phyloP scores from a whole-genome alignment of 1,140 invertebrate genomes.

The Dryas iulia region DNA sequence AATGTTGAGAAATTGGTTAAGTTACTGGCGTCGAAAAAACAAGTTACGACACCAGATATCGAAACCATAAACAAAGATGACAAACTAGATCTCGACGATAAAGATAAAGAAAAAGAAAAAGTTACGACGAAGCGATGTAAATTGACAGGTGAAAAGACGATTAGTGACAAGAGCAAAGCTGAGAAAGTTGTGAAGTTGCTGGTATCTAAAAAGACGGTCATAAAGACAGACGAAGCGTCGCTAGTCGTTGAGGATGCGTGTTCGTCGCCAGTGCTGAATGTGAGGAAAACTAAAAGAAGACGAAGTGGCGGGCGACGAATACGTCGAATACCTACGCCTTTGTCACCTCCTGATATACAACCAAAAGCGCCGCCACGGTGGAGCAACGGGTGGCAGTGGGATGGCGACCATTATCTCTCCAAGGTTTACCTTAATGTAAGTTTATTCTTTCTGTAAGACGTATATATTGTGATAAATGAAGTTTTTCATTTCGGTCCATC shows the following conservation, averaged over 20 bases:
- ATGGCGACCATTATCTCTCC: conserved; percentile 90
- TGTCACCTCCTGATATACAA: conserved; percentile 37
- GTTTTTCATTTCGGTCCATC: too few species aligned
- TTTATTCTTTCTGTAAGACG: too few species aligned
- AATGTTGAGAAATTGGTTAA: conserved; percentile 52
- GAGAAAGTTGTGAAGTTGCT: conserved; percentile 62
- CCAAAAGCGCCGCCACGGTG: conserved; percentile 83
- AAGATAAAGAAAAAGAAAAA: conserved; percentile 22
- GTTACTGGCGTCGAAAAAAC: conserved; percentile 46
- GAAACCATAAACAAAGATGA: conserved; percentile 11
- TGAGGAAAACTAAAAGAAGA: conserved; percentile 37
- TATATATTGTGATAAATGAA: too few species aligned
- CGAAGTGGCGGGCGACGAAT: conserved; percentile 44
- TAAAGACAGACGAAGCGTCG: conserved; percentile 64
- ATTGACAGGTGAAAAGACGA: conserved; percentile 34
- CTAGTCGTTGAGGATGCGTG: conserved; percentile 66
- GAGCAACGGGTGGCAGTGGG: conserved; percentile 96
- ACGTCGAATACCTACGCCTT: conserved; percentile 40
- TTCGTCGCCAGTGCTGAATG: conserved; percentile 47
- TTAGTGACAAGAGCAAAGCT: conserved; percentile 48
- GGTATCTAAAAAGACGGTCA: conserved; percentile 62
- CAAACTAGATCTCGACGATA: not conserved
- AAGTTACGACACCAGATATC: conserved; percentile 26
- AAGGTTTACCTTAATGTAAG: conserved; percentile 94
- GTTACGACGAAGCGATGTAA: conserved; percentile 34